A percentile compares a stretch with the other conserved stretches of the same genome.
phyloP scores from a whole-genome alignment of 1,140 invertebrate genomes.

The Diorhabda sublineata region DNA sequence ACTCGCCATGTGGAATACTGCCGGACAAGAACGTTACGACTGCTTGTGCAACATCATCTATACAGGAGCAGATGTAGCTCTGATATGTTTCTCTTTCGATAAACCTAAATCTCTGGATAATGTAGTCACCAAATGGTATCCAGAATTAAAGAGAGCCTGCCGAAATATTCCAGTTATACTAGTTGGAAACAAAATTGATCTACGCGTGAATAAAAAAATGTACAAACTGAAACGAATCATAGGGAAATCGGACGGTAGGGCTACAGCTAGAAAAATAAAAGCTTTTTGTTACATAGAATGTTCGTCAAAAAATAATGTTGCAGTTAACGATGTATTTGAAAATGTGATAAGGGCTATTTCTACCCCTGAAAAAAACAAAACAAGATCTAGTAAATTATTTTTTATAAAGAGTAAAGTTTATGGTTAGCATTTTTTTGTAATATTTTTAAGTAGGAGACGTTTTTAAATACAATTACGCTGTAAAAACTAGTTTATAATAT shows the following conservation, averaged over 20 bases:
- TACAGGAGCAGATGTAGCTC: slow-evolving; percentile 51
- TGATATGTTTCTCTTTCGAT: slow-evolving; percentile 29
- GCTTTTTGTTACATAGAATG: background rate
- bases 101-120: slow-evolving; percentile 76
- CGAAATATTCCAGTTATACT: slow-evolving; percentile 81
- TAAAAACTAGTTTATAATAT: no score
- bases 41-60: slow-evolving; percentile 84
- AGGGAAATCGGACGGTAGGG: slow-evolving; percentile 12
- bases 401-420: background rate
- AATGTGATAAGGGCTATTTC: background rate
- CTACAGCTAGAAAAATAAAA: background rate
- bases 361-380: background rate
- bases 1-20: slow-evolving; percentile 88
- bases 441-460: no score
- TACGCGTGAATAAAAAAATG: background rate
- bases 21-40: slow-evolving; percentile 95
- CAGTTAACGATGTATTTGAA: background rate
- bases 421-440: no score
- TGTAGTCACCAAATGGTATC: slow-evolving; percentile 84
- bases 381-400: background rate
- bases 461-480: no score
- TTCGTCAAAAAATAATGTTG: background rate
- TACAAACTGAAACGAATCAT: background rate
- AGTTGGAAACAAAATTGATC: slow-evolving; percentile 66
- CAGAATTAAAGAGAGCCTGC: slow-evolving; percentile 82